A percentile compares a stretch with the other conserved stretches of the same genome.
Conservation (phyloP, 2,888 invertebrate species). For the Galerucella nymphaeae region DNA sequence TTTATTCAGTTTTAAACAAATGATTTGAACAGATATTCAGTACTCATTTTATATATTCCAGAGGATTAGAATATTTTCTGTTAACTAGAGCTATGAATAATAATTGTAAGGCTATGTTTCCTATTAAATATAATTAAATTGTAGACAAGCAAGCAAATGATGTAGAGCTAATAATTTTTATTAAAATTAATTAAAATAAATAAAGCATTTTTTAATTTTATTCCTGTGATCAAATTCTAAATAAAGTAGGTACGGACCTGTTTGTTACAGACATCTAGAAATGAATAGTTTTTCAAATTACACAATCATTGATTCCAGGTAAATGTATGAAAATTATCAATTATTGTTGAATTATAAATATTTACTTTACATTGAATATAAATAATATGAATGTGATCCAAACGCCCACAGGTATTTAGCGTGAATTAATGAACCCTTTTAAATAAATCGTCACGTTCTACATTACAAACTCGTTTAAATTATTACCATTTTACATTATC, state of each 20-base stretch:
- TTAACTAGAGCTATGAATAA: no score
- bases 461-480: conserved; percentile 16
- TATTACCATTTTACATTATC: conserved; percentile 23
- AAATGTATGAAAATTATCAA: conserved; percentile 36
- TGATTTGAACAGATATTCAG: not conserved
- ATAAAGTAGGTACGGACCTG: no score
- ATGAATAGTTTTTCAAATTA: conserved; percentile 33
- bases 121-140: no score
- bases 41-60: conserved; percentile 19
- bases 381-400: conserved; percentile 29
- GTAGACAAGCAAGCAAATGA: no score
- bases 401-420: conserved; percentile 19
- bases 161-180: no score
- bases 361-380: conserved; percentile 36
- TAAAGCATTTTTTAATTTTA: no score
- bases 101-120: no score
- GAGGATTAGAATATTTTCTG: not conserved
- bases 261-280: not conserved
- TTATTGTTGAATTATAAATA: conserved; percentile 30
- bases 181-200: no score
- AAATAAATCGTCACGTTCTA: conserved; percentile 32
- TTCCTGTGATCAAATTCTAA: no score
- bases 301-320: conserved; percentile 37
- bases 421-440: conserved; percentile 33
- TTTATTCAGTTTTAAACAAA: conserved; percentile 25